phyloP scores from a whole-genome alignment of 2,888 invertebrate genomes.

The Crematogaster levior region DNA sequence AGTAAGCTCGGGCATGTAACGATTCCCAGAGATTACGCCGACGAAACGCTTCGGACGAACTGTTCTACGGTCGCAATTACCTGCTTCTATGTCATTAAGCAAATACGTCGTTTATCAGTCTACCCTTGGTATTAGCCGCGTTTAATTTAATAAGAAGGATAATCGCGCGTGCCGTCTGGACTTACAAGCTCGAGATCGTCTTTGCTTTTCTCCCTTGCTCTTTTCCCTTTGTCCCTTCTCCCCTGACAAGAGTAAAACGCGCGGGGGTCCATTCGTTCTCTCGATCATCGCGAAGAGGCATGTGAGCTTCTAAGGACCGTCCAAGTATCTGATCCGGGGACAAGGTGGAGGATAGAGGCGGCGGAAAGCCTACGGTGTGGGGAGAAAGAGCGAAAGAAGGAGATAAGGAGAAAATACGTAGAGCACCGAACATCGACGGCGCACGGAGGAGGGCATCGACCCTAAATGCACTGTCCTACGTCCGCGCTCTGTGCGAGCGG shows the following conservation, averaged over 20 bases:
- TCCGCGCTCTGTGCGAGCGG: conserved; percentile 66
- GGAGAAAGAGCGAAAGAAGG: conserved; percentile 57
- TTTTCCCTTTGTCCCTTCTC: not conserved
- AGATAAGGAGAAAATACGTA: conserved; percentile 68
- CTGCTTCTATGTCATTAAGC: conserved; percentile 45
- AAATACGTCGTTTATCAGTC: conserved; percentile 45
- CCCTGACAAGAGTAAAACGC: not conserved
- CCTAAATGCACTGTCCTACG: conserved; percentile 80
- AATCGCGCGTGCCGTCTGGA: conserved; percentile 40
- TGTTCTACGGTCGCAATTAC: conserved; percentile 39
- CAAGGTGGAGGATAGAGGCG: conserved; percentile 51
- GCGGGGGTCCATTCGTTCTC: conserved; percentile 55
- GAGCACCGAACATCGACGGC: conserved; percentile 75
- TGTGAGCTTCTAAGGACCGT: conserved; percentile 58
- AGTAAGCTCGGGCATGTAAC: conserved; percentile 23
- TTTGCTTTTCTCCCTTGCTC: not conserved
- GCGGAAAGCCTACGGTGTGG: conserved; percentile 53
- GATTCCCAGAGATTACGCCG: conserved; percentile 38
- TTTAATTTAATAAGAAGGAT: conserved; percentile 54
- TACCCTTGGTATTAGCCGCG: conserved; percentile 38
- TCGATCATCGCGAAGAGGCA: conserved; percentile 61
- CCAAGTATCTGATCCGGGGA: conserved; percentile 52
- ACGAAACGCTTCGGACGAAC: conserved; percentile 30
- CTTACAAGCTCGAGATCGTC: not conserved
- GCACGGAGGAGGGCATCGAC: conserved; percentile 78